Evolutionary conservation across 2,888 invertebrate species (phyloP).

Genomic region (Griposia aprilina): DNA sequence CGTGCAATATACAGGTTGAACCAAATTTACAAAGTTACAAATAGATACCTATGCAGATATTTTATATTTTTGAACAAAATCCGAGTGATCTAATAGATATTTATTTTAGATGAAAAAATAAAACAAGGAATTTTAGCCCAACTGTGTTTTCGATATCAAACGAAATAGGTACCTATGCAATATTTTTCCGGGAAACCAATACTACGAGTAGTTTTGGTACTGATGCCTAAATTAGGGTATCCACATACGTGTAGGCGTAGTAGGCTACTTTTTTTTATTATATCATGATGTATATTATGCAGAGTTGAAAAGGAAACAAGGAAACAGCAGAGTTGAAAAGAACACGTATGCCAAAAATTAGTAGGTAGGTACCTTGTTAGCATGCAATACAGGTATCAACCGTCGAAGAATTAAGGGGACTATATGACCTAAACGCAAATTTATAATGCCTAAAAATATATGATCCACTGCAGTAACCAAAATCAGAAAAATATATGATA

Average conservation of each 20-base stretch:
- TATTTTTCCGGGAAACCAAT: conserved; percentile 48
- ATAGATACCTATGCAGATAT: neutral
- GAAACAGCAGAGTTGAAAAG: no score
- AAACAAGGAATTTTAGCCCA: conserved; percentile 27
- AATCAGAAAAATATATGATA: no score
- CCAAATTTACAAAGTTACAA: conserved; percentile 21
- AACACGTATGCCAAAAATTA: no score
- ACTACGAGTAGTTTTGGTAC: conserved; percentile 24
- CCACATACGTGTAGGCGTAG: neutral
- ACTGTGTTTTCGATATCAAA: conserved; percentile 34
- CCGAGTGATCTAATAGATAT: conserved; percentile 18
- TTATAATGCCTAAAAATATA: no score
- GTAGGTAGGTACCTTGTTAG: neutral
- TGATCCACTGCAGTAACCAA: no score
- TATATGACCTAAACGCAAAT: no score
- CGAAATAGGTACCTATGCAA: conserved; percentile 45
- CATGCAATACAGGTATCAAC: neutral
- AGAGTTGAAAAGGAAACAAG: neutral
- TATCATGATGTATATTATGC: neutral
- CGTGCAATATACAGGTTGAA: neutral
- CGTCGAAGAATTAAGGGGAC: neutral
- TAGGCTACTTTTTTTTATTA: conserved; percentile 12
- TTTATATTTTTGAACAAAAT: conserved; percentile 17
- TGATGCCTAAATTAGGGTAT: conserved; percentile 21
- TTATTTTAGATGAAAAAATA: conserved; percentile 33